Evolutionary conservation across 2,797 vertebrate species (phyloP).

Genomic region (Sus cebifrons): DNA sequence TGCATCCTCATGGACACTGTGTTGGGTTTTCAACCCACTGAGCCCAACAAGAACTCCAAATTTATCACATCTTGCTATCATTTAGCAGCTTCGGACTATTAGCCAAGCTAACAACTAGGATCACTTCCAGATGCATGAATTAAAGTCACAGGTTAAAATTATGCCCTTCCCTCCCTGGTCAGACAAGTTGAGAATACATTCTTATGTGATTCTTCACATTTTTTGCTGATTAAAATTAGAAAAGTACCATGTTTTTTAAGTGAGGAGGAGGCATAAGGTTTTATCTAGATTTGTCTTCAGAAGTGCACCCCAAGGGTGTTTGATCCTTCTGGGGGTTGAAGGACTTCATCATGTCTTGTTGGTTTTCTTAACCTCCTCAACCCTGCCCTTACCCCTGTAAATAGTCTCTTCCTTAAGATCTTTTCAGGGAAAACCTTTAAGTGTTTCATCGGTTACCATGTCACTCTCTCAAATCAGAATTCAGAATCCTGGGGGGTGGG

Average conservation of each 20-base stretch:
- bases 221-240: slow-evolving; percentile 27
- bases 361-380: neutral
- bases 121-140: neutral
- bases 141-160: neutral
- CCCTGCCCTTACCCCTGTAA: neutral
- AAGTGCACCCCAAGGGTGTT: neutral
- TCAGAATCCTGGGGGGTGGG: neutral
- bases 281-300: neutral
- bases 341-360: neutral
- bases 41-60: no score
- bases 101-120: neutral
- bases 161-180: neutral
- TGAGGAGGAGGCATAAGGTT: neutral
- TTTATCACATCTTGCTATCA: neutral
- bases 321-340: neutral
- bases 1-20: no score
- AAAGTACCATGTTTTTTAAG: neutral
- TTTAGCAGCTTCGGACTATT: neutral
- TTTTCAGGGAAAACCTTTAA: neutral
- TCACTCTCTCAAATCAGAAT: neutral
- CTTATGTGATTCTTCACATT: neutral
- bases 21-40: no score
- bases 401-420: neutral
- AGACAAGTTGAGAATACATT: neutral
- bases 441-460: neutral